phyloP scores from a whole-genome alignment of 2,888 invertebrate genomes.

The Ophion ellenae region DNA sequence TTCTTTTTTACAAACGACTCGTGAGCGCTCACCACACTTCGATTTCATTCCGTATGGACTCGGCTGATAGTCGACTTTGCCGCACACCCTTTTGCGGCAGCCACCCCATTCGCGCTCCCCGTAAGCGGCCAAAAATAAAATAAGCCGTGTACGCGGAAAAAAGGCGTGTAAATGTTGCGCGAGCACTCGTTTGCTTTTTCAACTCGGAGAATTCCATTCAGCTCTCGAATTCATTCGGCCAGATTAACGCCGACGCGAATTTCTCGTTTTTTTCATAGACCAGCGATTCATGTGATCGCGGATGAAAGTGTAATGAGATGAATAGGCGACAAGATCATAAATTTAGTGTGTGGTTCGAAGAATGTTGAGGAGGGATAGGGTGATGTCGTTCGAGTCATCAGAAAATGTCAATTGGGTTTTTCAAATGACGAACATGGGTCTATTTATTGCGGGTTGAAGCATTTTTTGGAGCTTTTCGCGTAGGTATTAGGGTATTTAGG shows the following conservation, averaged over 20 bases:
- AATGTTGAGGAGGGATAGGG: too few relatives aligned
- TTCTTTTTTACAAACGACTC: constrained; percentile 52
- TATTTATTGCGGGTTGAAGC: too few relatives aligned
- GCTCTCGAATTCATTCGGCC: constrained; percentile 63
- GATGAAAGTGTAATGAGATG: neutral
- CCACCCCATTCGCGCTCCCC: constrained; percentile 45
- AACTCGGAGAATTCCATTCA: constrained; percentile 32
- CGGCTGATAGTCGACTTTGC: constrained; percentile 58
- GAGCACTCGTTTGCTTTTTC: constrained; percentile 1
- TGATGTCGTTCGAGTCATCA: too few relatives aligned
- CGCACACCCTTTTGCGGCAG: constrained; percentile 26
- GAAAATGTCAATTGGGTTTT: too few relatives aligned
- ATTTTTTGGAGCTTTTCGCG: neutral
- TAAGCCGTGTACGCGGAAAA: constrained; percentile 26
- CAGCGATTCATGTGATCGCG: neutral
- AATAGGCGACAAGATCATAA: too few relatives aligned
- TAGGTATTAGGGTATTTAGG: constrained; percentile 11
- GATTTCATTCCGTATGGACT: constrained; percentile 77
- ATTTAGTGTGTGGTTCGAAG: too few relatives aligned
- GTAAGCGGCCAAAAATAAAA: constrained; percentile 41
- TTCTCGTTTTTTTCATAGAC: neutral
- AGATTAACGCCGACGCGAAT: constrained; percentile 63
- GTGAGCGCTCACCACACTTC: constrained; percentile 67
- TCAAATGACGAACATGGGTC: too few relatives aligned
- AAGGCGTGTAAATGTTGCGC: constrained; percentile 19